Evolutionary conservation across 2,888 invertebrate genomes (phyloP).

Genomic region (Acrocyrtus sp.): DNA sequence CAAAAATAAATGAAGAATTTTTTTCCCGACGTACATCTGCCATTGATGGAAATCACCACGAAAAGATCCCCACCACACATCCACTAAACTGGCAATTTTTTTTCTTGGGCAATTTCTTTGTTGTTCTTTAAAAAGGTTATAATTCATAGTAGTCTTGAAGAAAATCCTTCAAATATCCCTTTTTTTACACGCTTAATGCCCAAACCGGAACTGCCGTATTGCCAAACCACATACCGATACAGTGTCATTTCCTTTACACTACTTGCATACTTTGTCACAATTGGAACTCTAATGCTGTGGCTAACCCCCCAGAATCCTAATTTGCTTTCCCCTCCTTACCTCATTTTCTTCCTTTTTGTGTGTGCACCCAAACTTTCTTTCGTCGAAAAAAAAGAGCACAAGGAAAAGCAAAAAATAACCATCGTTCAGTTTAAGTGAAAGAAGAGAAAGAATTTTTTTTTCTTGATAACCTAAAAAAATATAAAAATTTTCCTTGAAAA

Average conservation of each 20-base stretch:
- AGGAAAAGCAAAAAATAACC: slow-evolving; percentile 40
- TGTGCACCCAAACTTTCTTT: no score
- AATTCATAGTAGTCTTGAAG: not conserved
- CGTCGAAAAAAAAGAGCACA: slow-evolving; percentile 23
- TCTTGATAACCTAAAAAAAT: slow-evolving; percentile 32
- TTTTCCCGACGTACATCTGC: slow-evolving; percentile 28
- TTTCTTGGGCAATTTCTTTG: no score
- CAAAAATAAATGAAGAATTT: slow-evolving; percentile 41
- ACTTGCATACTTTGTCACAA: slow-evolving; percentile 17
- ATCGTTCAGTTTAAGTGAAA: slow-evolving; percentile 10
- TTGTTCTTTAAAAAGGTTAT: slow-evolving; percentile 18
- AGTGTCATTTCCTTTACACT: not conserved
- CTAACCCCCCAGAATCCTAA: slow-evolving; percentile 32
- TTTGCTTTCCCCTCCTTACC: slow-evolving; percentile 38
- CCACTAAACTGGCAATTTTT: no score
- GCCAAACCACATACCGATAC: not conserved
- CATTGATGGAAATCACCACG: no score
- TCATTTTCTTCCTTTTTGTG: no score
- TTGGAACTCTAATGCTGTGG: slow-evolving; percentile 11
- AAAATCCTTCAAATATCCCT: no score
- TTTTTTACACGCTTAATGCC: no score
- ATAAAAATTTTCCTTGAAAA: slow-evolving; percentile 10
- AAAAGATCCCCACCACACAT: no score
- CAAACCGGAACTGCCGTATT: not conserved
- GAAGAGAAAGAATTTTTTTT: not conserved